Evolutionary conservation across 2,888 invertebrate genomes (phyloP).

Genomic region (Elysia crispata): DNA sequence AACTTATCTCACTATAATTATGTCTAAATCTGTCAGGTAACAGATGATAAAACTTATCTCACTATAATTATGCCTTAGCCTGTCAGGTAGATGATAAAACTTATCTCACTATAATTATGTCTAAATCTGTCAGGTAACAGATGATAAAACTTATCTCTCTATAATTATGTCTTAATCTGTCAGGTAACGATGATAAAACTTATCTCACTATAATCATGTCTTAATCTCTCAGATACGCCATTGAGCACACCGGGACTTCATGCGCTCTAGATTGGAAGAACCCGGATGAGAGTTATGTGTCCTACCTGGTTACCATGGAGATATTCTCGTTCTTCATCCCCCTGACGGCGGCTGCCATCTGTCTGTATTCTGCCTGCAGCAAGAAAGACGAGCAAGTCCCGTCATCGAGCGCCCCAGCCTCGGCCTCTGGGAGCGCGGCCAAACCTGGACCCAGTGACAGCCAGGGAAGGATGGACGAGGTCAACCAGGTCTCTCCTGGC

Average conservation of each 20-base stretch:
- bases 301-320: conserved; percentile 63
- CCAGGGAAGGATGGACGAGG: too few species aligned
- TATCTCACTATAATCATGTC: too few species aligned
- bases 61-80: too few species aligned
- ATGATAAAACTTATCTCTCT: too few species aligned
- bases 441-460: not conserved
- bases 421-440: not conserved
- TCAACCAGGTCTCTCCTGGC: not conserved
- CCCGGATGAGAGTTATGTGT: conserved; percentile 56
- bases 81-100: too few species aligned
- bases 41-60: too few species aligned
- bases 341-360: conserved; percentile 47
- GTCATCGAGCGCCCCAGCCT: not conserved
- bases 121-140: too few species aligned
- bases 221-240: conserved; percentile 54
- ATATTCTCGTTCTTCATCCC: conserved; percentile 66
- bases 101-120: too few species aligned
- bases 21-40: too few species aligned
- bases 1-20: too few species aligned
- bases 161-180: too few species aligned
- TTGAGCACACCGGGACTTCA: conserved; percentile 62
- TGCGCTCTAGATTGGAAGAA: conserved; percentile 63
- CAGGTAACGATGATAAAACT: too few species aligned
- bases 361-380: conserved; percentile 39
- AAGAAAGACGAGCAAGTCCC: conserved; percentile 1